These are phyloP conservation scores for Ditula angustiorana DNA, from an alignment of 2,888 invertebrate species.

Conservation along the genomic window DNA sequence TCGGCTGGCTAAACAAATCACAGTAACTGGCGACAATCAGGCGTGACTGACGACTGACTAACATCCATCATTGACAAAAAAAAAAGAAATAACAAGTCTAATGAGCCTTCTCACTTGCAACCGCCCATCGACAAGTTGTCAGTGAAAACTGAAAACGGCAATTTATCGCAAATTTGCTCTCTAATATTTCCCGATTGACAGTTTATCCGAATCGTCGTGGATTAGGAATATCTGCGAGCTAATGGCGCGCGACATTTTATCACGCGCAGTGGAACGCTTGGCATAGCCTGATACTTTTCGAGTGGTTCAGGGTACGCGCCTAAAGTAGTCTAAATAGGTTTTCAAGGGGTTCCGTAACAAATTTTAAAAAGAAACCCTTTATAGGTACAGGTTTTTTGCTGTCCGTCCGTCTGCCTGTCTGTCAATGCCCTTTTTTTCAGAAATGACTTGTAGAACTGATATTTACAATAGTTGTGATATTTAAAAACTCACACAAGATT, in stretches of 20 bases:
- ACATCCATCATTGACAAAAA: neutral
- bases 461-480: too few species aligned
- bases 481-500: too few species aligned
- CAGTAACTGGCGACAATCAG: neutral
- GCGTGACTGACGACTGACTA: neutral
- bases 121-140: constrained; percentile 10
- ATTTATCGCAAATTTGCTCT: constrained; percentile 51
- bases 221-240: constrained; percentile 52
- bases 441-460: too few species aligned
- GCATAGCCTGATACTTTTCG: constrained; percentile 25
- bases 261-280: constrained; percentile 50
- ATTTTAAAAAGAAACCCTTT: too few species aligned
- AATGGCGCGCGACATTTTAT: constrained; percentile 56
- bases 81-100: neutral
- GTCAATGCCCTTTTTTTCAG: too few species aligned
- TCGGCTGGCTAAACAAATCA: too few species aligned
- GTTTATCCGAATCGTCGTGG: constrained; percentile 54
- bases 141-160: constrained; percentile 42
- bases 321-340: neutral
- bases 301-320: constrained; percentile 15
- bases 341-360: too few species aligned
- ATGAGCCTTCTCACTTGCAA: neutral
- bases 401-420: too few species aligned
- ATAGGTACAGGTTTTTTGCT: too few species aligned
- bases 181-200: constrained; percentile 56